These are phyloP conservation scores for Pionites leucogaster DNA, from an alignment of 2,113 vertebrate genomes.

Conservation along the genomic window DNA sequence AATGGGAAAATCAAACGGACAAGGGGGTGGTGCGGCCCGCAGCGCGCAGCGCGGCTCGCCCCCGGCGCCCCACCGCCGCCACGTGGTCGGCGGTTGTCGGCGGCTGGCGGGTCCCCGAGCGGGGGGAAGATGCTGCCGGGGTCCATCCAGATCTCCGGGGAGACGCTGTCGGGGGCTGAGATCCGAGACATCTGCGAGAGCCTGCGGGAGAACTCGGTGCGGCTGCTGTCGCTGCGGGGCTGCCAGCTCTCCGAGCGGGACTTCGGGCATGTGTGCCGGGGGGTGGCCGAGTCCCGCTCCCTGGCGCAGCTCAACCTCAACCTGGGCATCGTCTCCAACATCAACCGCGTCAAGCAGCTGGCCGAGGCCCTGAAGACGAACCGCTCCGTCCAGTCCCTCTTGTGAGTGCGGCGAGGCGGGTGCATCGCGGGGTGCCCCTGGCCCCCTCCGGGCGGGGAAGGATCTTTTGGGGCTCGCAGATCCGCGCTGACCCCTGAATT, in stretches of 20 bases:
- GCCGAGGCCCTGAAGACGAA: constrained; percentile 89
- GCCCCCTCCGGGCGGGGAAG: neutral
- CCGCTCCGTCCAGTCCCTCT: constrained; percentile 93
- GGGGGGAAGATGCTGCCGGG: constrained; percentile 85
- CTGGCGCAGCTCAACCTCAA: constrained; percentile 95
- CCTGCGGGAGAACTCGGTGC: constrained; percentile 88
- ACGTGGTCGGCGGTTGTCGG: neutral
- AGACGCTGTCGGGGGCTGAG: constrained; percentile 89
- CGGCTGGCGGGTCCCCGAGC: neutral
- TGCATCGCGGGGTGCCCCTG: neutral
- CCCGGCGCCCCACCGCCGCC: neutral
- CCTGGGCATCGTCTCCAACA: constrained; percentile 89
- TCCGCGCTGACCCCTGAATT: neutral
- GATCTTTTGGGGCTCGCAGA: neutral
- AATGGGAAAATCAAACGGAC: too few relatives aligned
- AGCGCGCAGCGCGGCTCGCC: neutral
- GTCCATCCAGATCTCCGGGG: constrained; percentile 94
- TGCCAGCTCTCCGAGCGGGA: constrained; percentile 92
- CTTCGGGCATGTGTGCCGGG: constrained; percentile 90
- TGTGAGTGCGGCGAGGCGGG: constrained; percentile 80
- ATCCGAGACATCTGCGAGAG: constrained; percentile 93
- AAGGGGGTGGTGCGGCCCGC: neutral
- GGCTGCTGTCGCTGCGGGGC: constrained; percentile 89
- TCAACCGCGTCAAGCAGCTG: constrained; percentile 85
- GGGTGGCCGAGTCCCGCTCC: constrained; percentile 85